Evolutionary conservation across 2,113 vertebrate species (phyloP), one percentile per base, ranked within the genome.

Genomic region (Lates calcarifer): DNA sequence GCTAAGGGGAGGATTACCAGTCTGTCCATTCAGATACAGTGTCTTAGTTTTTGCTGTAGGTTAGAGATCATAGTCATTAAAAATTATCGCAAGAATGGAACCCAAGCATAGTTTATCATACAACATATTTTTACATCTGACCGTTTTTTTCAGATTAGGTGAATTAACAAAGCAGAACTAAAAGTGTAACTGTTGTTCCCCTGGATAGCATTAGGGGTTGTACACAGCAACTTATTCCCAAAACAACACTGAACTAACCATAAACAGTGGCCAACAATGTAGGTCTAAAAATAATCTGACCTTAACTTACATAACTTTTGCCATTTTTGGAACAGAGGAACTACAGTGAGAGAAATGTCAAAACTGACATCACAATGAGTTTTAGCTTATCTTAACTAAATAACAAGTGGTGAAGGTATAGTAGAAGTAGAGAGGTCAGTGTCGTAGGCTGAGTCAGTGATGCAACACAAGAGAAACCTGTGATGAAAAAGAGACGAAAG

Each of bases 401-500:
- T 10, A 41, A 15, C 56, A 33, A 20, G 33, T 11, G 35, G 14
- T 26, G 29, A 22, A 0, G 56, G 47, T 24, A 13, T 18, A 15
- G 24, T 9, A 39, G 28, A 47, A 58, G n/a, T n/a, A 61, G 45
- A 33, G 24, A 24, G 33, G 26, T 24, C 39, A 37, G 29, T 11
- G 57, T 83, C 14, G 61, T 7, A 26, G 18, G 28, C 26, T 71
- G 53, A 60, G 6, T 53, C 4, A n/a, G 29, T 49, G 45, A 68
- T 43, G 74, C 39, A 35, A 73, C 15, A 20, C 28, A 67, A 28
- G 35, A 39, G 56, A 47, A 56, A 62, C 31, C 6, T 51, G 6
- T 45, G 22, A 66, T 73, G 22, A 14, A 68, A 31, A 43, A 24
- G 5, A 69, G 39, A 70, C 37, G 57, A 77, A 74, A 45, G 57